Conservation (phyloP, 2,888 invertebrate species). For the Coleophora flavipennella region DNA sequence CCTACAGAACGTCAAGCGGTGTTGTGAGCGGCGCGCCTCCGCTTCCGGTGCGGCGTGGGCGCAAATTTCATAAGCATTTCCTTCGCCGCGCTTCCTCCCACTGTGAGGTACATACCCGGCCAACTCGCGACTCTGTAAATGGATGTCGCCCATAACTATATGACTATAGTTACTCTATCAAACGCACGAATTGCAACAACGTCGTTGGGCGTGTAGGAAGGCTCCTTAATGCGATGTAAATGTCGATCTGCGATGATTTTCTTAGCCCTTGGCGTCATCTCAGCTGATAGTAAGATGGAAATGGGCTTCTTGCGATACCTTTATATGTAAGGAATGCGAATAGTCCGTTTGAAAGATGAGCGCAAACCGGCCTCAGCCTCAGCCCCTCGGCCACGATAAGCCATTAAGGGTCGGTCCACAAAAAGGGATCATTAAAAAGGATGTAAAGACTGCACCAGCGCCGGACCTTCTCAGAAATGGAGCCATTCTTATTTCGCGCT, state of each 20-base stretch:
- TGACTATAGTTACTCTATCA: slow-evolving; percentile 21
- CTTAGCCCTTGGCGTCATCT: slow-evolving; percentile 26
- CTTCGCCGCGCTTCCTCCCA: slow-evolving; percentile 52
- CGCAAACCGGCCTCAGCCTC: slow-evolving; percentile 13
- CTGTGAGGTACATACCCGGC: slow-evolving; percentile 19
- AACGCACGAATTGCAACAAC: slow-evolving; percentile 27
- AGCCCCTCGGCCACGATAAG: slow-evolving; percentile 57
- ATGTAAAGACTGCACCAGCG: slow-evolving; percentile 60
- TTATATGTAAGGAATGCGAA: slow-evolving; percentile 5
- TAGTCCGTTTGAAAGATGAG: slow-evolving; percentile 3
- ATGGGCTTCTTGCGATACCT: background rate
- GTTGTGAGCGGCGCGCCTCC: slow-evolving; percentile 41
- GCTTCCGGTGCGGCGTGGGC: slow-evolving; percentile 59
- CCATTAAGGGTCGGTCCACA: slow-evolving; percentile 59
- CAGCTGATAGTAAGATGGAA: slow-evolving; percentile 2
- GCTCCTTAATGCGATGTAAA: slow-evolving; percentile 11
- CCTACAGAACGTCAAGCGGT: slow-evolving; percentile 30
- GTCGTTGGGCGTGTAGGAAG: slow-evolving; percentile 35
- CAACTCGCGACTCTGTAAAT: slow-evolving; percentile 9
- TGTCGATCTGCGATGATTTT: too few species aligned
- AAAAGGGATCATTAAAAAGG: slow-evolving; percentile 67
- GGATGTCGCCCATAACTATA: slow-evolving; percentile 24
- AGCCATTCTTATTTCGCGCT: slow-evolving; percentile 70
- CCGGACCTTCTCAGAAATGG: slow-evolving; percentile 65
- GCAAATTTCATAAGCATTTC: slow-evolving; percentile 58